A percentile compares a stretch with the other conserved stretches of the same genome.
Conservation (phyloP, 2,113 vertebrate species). For the Microtus ochrogaster region DNA sequence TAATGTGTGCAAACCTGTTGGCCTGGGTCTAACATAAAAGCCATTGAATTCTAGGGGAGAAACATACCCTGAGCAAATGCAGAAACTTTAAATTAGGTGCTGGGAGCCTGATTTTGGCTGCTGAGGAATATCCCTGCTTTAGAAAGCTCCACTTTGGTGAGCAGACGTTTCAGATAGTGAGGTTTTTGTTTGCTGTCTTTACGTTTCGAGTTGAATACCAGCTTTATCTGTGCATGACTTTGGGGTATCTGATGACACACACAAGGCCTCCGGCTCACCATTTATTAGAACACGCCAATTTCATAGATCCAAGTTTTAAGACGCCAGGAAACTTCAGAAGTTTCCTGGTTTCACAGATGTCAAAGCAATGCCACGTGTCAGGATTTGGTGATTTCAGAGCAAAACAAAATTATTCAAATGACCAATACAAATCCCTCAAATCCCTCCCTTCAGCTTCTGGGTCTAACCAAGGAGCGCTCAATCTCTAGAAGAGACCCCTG, state of each 20-base stretch:
- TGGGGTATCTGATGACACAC: background rate
- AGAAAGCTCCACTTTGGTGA: background rate
- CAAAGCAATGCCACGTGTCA: background rate
- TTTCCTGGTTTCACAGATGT: slow-evolving; percentile 23
- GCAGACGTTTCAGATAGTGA: background rate
- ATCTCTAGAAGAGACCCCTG: background rate
- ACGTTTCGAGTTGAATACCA: background rate
- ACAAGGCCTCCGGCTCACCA: background rate
- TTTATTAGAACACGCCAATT: background rate
- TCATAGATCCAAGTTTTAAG: background rate
- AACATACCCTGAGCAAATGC: background rate
- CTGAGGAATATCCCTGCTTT: background rate
- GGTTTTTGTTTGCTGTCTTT: background rate
- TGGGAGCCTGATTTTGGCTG: background rate
- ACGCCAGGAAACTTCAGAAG: background rate
- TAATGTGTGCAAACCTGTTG: background rate
- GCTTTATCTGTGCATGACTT: background rate
- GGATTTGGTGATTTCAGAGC: background rate
- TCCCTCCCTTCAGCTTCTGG: background rate
- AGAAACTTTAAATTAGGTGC: background rate
- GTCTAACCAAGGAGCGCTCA: background rate
- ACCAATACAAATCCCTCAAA: background rate
- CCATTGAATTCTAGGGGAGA: background rate
- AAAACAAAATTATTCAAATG: background rate
- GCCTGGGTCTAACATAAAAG: background rate